A percentile compares a stretch with the other conserved stretches of the same genome.
Evolutionary conservation across 2,888 invertebrate species (phyloP).

Genomic region (Synergus gifuensis): DNA sequence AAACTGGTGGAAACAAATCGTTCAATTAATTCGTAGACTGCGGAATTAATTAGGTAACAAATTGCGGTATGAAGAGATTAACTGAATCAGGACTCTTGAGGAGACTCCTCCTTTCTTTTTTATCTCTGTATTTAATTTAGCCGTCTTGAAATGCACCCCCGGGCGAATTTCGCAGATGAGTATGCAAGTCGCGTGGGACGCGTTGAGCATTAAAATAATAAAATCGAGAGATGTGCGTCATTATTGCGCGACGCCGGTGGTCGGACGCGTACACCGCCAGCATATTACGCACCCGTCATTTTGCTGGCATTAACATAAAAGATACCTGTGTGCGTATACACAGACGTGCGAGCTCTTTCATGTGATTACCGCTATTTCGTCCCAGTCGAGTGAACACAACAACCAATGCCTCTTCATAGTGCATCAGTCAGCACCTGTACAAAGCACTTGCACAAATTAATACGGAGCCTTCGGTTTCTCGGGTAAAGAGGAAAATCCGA

Average conservation of each 20-base stretch:
- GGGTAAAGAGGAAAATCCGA: no score
- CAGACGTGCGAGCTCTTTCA: slow-evolving; percentile 19
- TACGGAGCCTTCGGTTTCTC: no score
- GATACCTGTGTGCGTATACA: slow-evolving; percentile 9
- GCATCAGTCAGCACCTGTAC: slow-evolving; percentile 47
- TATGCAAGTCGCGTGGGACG: slow-evolving; percentile 72
- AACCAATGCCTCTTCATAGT: slow-evolving; percentile 45
- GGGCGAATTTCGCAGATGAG: slow-evolving; percentile 55
- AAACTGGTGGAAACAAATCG: not conserved
- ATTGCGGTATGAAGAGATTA: slow-evolving; percentile 20
- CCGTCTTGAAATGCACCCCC: slow-evolving; percentile 48
- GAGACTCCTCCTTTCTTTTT: not conserved
- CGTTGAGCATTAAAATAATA: slow-evolving; percentile 72
- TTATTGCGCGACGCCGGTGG: slow-evolving; percentile 73
- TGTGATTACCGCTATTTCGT: slow-evolving; percentile 47
- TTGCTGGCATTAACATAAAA: slow-evolving; percentile 67
- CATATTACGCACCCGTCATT: slow-evolving; percentile 64
- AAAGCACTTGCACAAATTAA: not conserved
- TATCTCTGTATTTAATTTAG: slow-evolving; percentile 19
- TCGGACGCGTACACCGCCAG: slow-evolving; percentile 62
- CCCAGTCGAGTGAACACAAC: slow-evolving; percentile 8
- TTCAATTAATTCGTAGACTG: not conserved
- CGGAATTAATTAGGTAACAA: not conserved
- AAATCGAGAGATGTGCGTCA: slow-evolving; percentile 74
- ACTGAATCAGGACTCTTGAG: not conserved